Percentiles rank a stretch among this genome's conserved stretches.
These are phyloP conservation scores for Hypotaenidia philippensis DNA, from an alignment of 2,797 vertebrate genomes.

Conservation along the genomic window DNA sequence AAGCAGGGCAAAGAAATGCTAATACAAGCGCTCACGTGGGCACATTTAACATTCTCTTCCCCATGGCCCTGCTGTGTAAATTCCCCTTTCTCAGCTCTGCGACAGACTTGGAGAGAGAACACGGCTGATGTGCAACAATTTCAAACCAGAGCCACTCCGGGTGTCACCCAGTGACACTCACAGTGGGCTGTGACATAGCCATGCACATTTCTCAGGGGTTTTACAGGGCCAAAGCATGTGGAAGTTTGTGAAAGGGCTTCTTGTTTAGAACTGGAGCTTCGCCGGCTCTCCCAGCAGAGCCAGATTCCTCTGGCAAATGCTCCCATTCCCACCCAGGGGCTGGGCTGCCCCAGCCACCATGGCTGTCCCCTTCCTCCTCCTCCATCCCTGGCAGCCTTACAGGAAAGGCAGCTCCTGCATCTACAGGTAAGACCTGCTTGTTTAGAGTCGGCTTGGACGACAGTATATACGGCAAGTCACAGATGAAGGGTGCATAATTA, in stretches of 20 bases:
- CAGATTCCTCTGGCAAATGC: background rate
- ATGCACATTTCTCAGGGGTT: background rate
- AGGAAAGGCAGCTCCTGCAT: background rate
- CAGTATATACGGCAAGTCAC: background rate
- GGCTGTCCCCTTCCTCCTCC: background rate
- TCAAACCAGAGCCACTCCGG: background rate
- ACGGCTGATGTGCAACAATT: background rate
- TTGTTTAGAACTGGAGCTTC: background rate
- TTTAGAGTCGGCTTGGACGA: background rate
- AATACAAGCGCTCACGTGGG: background rate
- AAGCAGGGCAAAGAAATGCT: background rate
- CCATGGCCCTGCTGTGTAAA: rapidly evolving
- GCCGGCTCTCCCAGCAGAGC: background rate
- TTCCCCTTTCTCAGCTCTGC: background rate
- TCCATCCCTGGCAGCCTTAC: background rate
- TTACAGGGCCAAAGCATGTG: background rate
- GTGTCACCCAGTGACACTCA: background rate
- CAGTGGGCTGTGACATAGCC: background rate
- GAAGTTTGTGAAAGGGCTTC: background rate
- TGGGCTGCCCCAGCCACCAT: background rate
- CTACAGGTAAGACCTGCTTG: background rate
- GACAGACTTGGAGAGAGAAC: background rate
- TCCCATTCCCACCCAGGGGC: background rate
- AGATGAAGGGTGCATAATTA: background rate
- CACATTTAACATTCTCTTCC: background rate